A percentile compares a stretch with the other conserved stretches of the same genome.
Evolutionary conservation across 2,797 vertebrate species (phyloP).

Genomic region (Sebastes reedi): DNA sequence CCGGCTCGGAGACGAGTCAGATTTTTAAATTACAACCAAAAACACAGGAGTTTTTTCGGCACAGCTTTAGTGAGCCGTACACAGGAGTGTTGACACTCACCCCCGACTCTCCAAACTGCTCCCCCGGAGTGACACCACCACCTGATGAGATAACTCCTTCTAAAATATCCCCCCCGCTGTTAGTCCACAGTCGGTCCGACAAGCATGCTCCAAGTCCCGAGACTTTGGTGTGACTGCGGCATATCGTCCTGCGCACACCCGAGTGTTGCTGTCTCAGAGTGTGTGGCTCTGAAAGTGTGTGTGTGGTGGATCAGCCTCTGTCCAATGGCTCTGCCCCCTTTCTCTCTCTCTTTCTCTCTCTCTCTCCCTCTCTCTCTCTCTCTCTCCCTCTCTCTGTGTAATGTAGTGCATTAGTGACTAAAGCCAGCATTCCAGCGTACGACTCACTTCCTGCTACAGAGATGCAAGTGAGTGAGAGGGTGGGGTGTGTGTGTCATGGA

Average conservation of each 20-base stretch:
- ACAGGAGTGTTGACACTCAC: slow-evolving; percentile 60
- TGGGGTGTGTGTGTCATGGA: slow-evolving; percentile 24
- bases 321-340: slow-evolving; percentile 51
- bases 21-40: slow-evolving; percentile 46
- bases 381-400: background rate
- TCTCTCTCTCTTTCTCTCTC: background rate
- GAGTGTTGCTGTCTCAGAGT: slow-evolving; percentile 44
- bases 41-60: slow-evolving; percentile 7
- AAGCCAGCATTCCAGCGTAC: slow-evolving; percentile 73
- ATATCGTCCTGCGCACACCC: slow-evolving; percentile 53
- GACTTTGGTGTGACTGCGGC: slow-evolving; percentile 47
- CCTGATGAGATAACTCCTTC: slow-evolving; percentile 42
- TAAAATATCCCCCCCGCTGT: slow-evolving; percentile 33
- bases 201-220: slow-evolving; percentile 26
- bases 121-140: slow-evolving; percentile 51
- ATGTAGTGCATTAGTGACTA: slow-evolving; percentile 51
- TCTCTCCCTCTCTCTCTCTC: background rate
- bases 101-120: slow-evolving; percentile 37
- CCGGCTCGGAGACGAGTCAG: slow-evolving; percentile 42
- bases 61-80: background rate
- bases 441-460: slow-evolving; percentile 77
- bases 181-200: slow-evolving; percentile 51
- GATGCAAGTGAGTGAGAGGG: slow-evolving; percentile 40
- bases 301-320: slow-evolving; percentile 52
- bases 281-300: slow-evolving; percentile 49